Evolutionary conservation across 1,140 invertebrate species (phyloP).

Genomic region (Reticulitermes speratus): DNA sequence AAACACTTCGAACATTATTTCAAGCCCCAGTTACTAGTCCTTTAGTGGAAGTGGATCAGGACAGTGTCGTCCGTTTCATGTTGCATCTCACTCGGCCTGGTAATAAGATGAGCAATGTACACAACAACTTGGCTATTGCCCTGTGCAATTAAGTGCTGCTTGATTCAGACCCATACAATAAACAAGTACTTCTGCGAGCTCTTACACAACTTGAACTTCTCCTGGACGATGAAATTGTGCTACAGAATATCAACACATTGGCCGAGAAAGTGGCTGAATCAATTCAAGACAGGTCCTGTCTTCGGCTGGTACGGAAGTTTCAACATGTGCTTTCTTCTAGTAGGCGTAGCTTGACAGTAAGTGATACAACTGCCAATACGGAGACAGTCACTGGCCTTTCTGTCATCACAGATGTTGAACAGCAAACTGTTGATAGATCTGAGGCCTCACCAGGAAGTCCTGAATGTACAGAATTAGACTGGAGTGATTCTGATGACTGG

Average conservation of each 20-base stretch:
- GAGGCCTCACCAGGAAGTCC: neutral
- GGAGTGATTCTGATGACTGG: neutral
- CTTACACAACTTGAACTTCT: neutral
- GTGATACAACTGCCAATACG: neutral
- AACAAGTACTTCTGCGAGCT: neutral
- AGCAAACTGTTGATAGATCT: neutral
- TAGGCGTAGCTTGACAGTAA: neutral
- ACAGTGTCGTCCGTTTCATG: conserved; percentile 46
- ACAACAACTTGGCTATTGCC: conserved; percentile 24
- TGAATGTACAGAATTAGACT: neutral
- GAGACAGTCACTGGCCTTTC: neutral
- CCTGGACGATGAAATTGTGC: neutral
- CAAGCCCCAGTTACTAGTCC: conserved; percentile 70
- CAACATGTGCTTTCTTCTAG: neutral
- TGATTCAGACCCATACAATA: conserved; percentile 4
- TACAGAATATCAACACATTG: neutral
- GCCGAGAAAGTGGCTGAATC: neutral
- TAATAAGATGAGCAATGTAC: conserved; percentile 20
- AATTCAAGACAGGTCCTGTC: neutral
- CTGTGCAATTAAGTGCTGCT: conserved; percentile 5
- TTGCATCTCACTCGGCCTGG: conserved; percentile 21
- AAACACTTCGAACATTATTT: conserved; percentile 65
- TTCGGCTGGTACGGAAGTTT: neutral
- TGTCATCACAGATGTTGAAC: neutral
- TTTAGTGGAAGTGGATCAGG: conserved; percentile 62